These are phyloP conservation scores for Dryoscopus gambensis DNA, from an alignment of 2,113 vertebrate species.

Conservation along the genomic window DNA sequence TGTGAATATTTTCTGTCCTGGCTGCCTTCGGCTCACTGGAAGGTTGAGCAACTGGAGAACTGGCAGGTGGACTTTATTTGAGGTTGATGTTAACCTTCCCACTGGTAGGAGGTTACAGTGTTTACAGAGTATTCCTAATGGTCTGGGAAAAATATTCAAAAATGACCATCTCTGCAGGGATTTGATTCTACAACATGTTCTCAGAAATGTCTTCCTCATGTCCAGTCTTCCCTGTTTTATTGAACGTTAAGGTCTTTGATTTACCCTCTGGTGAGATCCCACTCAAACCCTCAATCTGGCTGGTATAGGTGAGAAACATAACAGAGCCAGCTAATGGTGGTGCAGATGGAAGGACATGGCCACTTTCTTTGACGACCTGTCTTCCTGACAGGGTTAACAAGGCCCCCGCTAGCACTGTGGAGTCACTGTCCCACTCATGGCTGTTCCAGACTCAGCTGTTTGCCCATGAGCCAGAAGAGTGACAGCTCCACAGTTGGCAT, in stretches of 20 bases:
- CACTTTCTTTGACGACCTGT: neutral
- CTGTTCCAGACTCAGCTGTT: neutral
- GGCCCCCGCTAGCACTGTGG: rapidly evolving
- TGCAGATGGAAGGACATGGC: neutral
- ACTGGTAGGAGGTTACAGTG: neutral
- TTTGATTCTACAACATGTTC: neutral
- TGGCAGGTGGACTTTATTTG: neutral
- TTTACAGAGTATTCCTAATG: neutral
- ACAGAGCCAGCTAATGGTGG: neutral
- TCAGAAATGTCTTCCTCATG: neutral
- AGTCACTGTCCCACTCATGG: neutral
- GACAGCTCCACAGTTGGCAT: neutral
- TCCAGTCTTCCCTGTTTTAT: neutral
- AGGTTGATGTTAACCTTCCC: neutral
- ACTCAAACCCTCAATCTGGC: neutral
- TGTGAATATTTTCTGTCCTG: neutral
- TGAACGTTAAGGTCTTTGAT: neutral
- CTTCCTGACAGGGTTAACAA: neutral
- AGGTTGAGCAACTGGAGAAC: neutral
- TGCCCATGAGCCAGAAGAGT: neutral
- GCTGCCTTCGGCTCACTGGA: neutral
- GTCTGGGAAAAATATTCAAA: neutral
- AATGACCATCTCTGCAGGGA: neutral
- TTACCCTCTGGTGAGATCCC: neutral
- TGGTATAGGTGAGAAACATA: rapidly evolving